Evolutionary conservation across 2,888 invertebrate genomes (phyloP).

Genomic region (Meiosimyza platycephala): DNA sequence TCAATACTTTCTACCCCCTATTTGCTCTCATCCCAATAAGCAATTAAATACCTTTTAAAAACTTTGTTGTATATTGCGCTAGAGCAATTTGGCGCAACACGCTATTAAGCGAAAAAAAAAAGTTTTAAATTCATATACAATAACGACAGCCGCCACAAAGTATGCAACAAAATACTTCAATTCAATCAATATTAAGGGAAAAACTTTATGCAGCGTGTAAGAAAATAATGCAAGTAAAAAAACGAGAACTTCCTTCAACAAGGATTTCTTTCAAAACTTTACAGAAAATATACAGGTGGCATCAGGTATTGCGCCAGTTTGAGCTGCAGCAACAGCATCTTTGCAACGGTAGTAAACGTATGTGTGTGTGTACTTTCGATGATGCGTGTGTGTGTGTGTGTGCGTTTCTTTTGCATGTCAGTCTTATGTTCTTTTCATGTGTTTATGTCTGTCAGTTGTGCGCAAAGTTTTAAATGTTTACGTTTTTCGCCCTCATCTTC

Average conservation of each 20-base stretch:
- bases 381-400: neutral
- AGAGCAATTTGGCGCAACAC: slow-evolving; percentile 17
- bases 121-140: neutral
- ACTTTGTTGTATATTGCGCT: neutral
- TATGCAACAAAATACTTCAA: slow-evolving; percentile 24
- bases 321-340: neutral
- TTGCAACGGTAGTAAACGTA: neutral
- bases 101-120: slow-evolving; percentile 11
- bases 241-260: neutral
- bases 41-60: too few relatives aligned
- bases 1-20: too few relatives aligned
- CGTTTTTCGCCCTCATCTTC: neutral
- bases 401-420: slow-evolving; percentile 15
- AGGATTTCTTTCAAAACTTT: neutral
- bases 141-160: slow-evolving; percentile 7
- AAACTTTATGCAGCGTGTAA: slow-evolving; percentile 11
- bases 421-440: slow-evolving; percentile 18
- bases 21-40: too few relatives aligned
- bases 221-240: neutral
- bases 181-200: slow-evolving; percentile 26
- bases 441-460: slow-evolving; percentile 18
- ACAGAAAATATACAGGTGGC: too few relatives aligned
- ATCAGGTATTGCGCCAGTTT: too few relatives aligned
- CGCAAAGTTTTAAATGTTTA: slow-evolving; percentile 16
- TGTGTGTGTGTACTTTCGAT: neutral